phyloP scores from a whole-genome alignment of 2,113 vertebrate genomes.

The Holacanthus passer region DNA sequence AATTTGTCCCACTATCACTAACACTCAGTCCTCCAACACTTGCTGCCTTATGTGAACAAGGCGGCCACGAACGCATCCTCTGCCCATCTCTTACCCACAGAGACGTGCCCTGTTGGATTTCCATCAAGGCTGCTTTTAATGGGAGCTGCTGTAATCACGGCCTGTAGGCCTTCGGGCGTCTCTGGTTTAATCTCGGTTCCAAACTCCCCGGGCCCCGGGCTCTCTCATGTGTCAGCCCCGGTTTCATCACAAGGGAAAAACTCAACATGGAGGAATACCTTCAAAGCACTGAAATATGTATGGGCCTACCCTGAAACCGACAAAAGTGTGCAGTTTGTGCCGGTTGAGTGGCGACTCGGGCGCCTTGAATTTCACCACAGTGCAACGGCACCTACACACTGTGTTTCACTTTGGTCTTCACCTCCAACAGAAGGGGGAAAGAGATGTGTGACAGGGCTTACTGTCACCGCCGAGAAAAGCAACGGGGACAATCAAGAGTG shows the following conservation, averaged over 20 bases:
- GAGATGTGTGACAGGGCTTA: slow-evolving; percentile 55
- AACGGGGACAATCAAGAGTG: slow-evolving; percentile 60
- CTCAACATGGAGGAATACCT: slow-evolving; percentile 59
- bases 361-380: slow-evolving; percentile 51
- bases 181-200: slow-evolving; percentile 72
- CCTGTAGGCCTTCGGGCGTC: slow-evolving; percentile 65
- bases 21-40: slow-evolving; percentile 26
- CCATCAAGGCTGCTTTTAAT: slow-evolving; percentile 67
- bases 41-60: slow-evolving; percentile 44
- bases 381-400: slow-evolving; percentile 34
- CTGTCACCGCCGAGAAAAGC: slow-evolving; percentile 52
- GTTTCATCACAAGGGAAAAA: slow-evolving; percentile 64
- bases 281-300: slow-evolving; percentile 71
- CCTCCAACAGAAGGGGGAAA: slow-evolving; percentile 40
- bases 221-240: slow-evolving; percentile 65
- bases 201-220: slow-evolving; percentile 58
- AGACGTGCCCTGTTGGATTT: slow-evolving; percentile 59
- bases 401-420: slow-evolving; percentile 61
- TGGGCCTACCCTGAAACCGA: slow-evolving; percentile 46
- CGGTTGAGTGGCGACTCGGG: slow-evolving; percentile 57
- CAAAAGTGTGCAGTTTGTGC: slow-evolving; percentile 55
- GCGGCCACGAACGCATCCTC: slow-evolving; percentile 24
- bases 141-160: slow-evolving; percentile 68
- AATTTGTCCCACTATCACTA: slow-evolving; percentile 41
- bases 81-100: slow-evolving; percentile 41